Evolutionary conservation across 2,888 invertebrate species (phyloP), one percentile per base, ranked within the genome.

Genomic region (Agrochola circellaris): DNA sequence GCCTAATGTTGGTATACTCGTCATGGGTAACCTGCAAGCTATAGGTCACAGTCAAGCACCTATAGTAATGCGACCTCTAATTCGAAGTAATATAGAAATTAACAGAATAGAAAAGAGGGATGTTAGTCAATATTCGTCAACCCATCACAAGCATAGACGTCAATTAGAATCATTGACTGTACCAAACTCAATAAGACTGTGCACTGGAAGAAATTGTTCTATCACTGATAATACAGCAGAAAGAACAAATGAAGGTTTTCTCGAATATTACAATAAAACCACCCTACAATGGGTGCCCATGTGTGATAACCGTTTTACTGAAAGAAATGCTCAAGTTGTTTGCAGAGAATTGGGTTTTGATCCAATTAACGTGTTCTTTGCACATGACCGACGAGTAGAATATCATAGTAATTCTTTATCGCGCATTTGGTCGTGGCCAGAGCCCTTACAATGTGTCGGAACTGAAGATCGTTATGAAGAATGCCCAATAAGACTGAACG

Each of bases 271-370:
- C 93, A 99, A 99, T 91, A 97, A 97, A 87, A 99, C 99, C 3
- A 99, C 99, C 0, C 97, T 99, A 30, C 99, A 99, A 91, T 99
- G 99, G 99, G 98, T 99, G 56, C 99, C 99, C 0, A 98, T 99
- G 95, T 99, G 99, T 94, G 99, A 99, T 94, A 97, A 97, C 65
- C 97, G 99, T 79, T 99, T 99, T 93, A 99, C 99, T 0, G 99
- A 99, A 93, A 97, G 99, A 89, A 99, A 99, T 92, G 99, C 99
- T 8, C 98, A 99, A 97, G 99, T 99, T 0, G 99, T 99, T 0
- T 99, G 99, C 91, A 97, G 99, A 38, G 99, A 99, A 93, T 95
- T 99, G 65, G 99, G 99, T 15, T 98, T 98, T 90, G 98, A 99
- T 93, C 98, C 98, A 0, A 97, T 99, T 48, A 99, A 99, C 92